phyloP scores from a whole-genome alignment of 2,113 vertebrate species.

The Pyxicephalus adspersus region DNA sequence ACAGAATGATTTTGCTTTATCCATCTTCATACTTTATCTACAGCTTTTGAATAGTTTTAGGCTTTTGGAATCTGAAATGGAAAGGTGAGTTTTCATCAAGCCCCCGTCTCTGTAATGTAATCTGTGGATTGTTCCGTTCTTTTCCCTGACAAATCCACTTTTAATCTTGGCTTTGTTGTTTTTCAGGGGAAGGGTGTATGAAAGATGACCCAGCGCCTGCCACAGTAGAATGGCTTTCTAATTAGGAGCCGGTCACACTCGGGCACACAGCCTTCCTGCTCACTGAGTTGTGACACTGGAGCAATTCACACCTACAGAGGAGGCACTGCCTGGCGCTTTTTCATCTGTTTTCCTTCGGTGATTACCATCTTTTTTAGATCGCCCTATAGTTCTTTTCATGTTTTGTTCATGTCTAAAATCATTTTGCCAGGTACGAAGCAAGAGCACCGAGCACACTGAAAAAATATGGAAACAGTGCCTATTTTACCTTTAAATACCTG shows the following conservation, averaged over 20 bases:
- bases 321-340: constrained; percentile 62
- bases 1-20: too few relatives aligned
- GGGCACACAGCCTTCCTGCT: constrained; percentile 70
- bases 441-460: too few relatives aligned
- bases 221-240: constrained; percentile 66
- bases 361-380: constrained; percentile 64
- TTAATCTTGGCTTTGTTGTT: constrained; percentile 58
- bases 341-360: constrained; percentile 65
- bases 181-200: constrained; percentile 60
- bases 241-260: constrained; percentile 71
- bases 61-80: constrained; percentile 13
- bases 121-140: constrained; percentile 23
- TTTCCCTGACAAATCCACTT: constrained; percentile 47
- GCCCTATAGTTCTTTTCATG: constrained; percentile 10
- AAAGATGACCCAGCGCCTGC: constrained; percentile 64
- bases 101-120: constrained; percentile 51
- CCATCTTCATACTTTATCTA: too few relatives aligned
- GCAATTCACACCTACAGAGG: constrained; percentile 66
- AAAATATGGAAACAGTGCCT: too few relatives aligned
- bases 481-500: too few relatives aligned
- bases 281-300: constrained; percentile 65
- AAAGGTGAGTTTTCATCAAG: constrained; percentile 53
- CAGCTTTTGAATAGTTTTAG: too few relatives aligned
- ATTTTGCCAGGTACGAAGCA: too few relatives aligned
- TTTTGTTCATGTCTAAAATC: neutral